phyloP scores from a whole-genome alignment of 2,113 vertebrate species.

The Rana temporaria region DNA sequence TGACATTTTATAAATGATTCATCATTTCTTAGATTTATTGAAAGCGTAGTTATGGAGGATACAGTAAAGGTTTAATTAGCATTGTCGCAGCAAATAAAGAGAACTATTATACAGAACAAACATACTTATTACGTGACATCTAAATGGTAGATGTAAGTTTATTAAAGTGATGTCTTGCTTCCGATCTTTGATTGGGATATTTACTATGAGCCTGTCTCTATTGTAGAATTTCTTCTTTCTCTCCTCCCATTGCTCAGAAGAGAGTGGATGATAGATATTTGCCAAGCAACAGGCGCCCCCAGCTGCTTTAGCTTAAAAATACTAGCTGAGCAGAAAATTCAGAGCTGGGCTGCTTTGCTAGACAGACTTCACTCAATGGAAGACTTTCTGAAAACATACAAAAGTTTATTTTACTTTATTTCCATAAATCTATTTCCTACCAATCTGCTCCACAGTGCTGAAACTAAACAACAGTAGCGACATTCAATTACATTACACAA shows the following conservation, averaged over 20 bases:
- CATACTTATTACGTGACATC: not conserved
- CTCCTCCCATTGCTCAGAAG: not conserved
- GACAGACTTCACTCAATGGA: too few relatives aligned
- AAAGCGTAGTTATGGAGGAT: not conserved
- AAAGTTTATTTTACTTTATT: too few relatives aligned
- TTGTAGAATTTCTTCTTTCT: not conserved
- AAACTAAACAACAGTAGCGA: too few relatives aligned
- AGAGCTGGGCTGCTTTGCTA: too few relatives aligned
- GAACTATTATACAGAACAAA: not conserved
- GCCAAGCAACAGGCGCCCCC: conserved; percentile 30
- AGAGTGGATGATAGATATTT: conserved; percentile 12
- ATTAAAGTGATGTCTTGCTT: not conserved
- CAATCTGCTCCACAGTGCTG: too few relatives aligned
- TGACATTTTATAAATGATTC: not conserved
- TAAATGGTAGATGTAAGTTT: not conserved
- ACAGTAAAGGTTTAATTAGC: not conserved
- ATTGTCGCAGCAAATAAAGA: not conserved
- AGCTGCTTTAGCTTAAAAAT: conserved; percentile 22
- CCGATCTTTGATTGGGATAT: not conserved
- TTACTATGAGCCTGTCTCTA: not conserved
- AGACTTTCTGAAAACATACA: too few relatives aligned
- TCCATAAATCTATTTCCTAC: too few relatives aligned
- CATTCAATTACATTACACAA: too few relatives aligned
- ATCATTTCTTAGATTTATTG: not conserved
- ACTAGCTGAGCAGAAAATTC: conserved; percentile 1